Evolutionary conservation across 2,113 vertebrate genomes (phyloP).

Genomic region (Anser brachyrhynchus): DNA sequence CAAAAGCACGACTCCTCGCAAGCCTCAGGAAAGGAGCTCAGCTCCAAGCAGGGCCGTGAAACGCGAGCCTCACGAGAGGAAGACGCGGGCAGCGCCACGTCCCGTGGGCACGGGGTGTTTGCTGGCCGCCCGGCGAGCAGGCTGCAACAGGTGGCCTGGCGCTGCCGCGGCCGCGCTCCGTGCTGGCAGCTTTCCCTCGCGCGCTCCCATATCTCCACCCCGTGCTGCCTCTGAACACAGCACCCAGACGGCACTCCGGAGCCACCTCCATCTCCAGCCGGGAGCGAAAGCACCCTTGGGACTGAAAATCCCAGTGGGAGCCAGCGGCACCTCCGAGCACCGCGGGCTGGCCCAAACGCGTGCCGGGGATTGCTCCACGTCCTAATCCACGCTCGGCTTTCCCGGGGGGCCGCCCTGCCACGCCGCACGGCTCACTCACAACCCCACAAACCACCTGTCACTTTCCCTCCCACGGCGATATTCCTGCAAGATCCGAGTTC

Average conservation of each 20-base stretch:
- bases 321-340: accelerated
- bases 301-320: accelerated
- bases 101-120: background rate
- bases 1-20: accelerated
- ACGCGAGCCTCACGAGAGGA: accelerated
- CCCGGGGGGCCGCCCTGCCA: background rate
- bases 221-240: accelerated
- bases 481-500: conserved; percentile 23
- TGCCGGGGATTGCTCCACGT: background rate
- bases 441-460: conserved; percentile 52
- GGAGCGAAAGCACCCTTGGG: background rate
- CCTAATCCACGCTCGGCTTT: background rate
- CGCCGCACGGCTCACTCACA: background rate
- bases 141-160: conserved; percentile 17
- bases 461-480: conserved; percentile 26
- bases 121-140: accelerated
- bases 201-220: accelerated
- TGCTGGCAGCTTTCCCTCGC: background rate
- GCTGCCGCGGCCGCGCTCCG: background rate
- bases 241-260: accelerated
- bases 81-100: background rate
- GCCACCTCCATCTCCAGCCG: accelerated
- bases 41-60: accelerated
- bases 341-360: accelerated
- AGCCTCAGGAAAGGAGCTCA: background rate